Percentiles rank a stretch among this genome's conserved stretches.
phyloP scores from a whole-genome alignment of 2,113 vertebrate genomes.

The Aythya baeri region DNA sequence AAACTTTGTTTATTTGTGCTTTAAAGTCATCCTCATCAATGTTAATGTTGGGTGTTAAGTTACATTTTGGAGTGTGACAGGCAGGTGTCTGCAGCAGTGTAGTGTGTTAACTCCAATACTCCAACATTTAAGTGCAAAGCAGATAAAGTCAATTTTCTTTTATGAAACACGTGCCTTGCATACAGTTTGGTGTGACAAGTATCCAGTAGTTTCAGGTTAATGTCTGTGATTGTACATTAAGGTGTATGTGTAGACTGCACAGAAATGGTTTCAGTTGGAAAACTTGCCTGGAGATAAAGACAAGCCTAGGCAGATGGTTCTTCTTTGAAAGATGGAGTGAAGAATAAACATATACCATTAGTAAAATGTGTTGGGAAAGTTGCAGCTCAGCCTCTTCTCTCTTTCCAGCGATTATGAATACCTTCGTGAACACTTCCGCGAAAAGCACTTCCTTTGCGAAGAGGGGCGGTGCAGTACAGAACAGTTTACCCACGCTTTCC shows the following conservation, averaged over 20 bases:
- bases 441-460: constrained; percentile 95
- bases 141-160: background rate
- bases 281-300: background rate
- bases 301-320: no score
- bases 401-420: constrained; percentile 88
- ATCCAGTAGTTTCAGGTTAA: background rate
- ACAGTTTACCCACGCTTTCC: constrained; percentile 97
- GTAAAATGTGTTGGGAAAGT: accelerated
- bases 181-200: background rate
- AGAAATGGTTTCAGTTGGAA: background rate
- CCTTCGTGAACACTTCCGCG: constrained; percentile 94
- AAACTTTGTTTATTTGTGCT: background rate
- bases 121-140: background rate
- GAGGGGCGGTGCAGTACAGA: constrained; percentile 92
- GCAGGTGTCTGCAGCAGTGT: background rate
- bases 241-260: accelerated
- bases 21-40: background rate
- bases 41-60: background rate
- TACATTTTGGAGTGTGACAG: background rate
- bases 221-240: accelerated
- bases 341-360: accelerated
- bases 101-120: background rate
- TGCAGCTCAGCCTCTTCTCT: background rate
- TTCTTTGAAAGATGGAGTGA: background rate
- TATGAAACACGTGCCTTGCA: accelerated